A percentile compares a stretch with the other conserved stretches of the same genome.
Conservation (phyloP, 2,113 vertebrate species). For the Phoenicopterus ruber region DNA sequence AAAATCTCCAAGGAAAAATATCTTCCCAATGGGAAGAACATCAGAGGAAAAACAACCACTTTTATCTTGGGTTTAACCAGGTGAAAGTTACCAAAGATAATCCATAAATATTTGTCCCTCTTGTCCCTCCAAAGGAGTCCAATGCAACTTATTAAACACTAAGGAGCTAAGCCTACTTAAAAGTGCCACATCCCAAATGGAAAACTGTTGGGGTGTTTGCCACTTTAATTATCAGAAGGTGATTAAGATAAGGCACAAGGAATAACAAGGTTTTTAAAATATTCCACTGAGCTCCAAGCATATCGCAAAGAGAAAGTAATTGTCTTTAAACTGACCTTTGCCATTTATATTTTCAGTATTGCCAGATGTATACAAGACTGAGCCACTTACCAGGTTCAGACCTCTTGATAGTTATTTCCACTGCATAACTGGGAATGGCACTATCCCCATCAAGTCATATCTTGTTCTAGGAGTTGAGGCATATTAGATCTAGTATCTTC, state of each 20-base stretch:
- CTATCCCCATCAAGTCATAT: background rate
- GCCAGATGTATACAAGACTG: background rate
- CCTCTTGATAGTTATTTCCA: background rate
- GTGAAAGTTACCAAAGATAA: background rate
- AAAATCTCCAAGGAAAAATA: constrained; percentile 3
- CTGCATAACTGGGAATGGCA: background rate
- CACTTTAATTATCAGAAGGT: background rate
- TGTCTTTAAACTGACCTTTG: background rate
- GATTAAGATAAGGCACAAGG: background rate
- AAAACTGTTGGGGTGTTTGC: background rate
- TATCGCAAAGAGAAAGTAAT: background rate
- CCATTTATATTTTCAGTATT: background rate
- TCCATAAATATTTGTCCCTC: background rate
- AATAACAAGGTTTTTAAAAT: background rate
- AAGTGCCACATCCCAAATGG: background rate
- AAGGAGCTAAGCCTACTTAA: background rate
- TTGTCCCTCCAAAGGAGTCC: background rate
- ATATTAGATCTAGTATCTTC: background rate
- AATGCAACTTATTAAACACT: background rate
- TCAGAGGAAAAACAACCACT: background rate
- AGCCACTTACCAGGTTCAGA: background rate
- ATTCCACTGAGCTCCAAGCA: background rate
- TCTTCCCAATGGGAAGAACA: background rate
- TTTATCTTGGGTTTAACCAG: background rate
- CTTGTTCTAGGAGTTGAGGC: background rate